phyloP scores from a whole-genome alignment of 2,113 vertebrate species.

The Cephalopholis sonnerati region DNA sequence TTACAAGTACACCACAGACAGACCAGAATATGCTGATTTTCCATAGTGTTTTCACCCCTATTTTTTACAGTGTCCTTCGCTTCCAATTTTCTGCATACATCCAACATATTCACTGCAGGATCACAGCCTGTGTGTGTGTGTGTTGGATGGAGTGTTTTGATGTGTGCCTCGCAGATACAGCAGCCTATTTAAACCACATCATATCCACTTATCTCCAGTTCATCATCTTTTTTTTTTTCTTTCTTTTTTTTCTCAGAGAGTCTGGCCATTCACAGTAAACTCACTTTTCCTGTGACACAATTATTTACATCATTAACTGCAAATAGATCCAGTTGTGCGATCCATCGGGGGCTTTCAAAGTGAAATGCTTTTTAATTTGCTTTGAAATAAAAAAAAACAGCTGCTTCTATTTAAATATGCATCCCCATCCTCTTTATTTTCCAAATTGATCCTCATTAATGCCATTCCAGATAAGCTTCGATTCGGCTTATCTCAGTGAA shows the following conservation, averaged over 20 bases:
- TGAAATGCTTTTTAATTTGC: conserved; percentile 56
- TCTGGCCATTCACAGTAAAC: conserved; percentile 11
- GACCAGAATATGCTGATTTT: background rate
- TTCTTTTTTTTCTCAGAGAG: background rate
- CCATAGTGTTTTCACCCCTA: background rate
- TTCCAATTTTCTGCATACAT: conserved; percentile 37
- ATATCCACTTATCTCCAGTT: conserved; percentile 45
- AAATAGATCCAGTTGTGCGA: conserved; percentile 41
- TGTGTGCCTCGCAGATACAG: conserved; percentile 39
- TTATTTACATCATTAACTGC: conserved; percentile 55
- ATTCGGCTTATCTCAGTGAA: conserved; percentile 67
- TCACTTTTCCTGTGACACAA: conserved; percentile 31
- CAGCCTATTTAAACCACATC: conserved; percentile 52
- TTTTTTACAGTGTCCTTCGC: background rate
- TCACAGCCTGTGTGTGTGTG: background rate
- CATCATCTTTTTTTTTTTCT: background rate
- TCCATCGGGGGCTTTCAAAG: conserved; percentile 30
- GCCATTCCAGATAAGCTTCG: conserved; percentile 65
- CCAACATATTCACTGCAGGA: conserved; percentile 33
- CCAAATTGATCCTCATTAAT: conserved; percentile 75
- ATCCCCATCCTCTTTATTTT: conserved; percentile 65
- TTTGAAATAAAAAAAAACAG: conserved; percentile 65
- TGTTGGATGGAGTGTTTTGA: conserved; percentile 26
- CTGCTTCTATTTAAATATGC: conserved; percentile 66
- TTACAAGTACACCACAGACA: background rate